Percentiles rank a stretch among this genome's conserved stretches.
These are phyloP conservation scores for Cebidichthys violaceus DNA, from an alignment of 2,113 vertebrate species.

Conservation along the genomic window DNA sequence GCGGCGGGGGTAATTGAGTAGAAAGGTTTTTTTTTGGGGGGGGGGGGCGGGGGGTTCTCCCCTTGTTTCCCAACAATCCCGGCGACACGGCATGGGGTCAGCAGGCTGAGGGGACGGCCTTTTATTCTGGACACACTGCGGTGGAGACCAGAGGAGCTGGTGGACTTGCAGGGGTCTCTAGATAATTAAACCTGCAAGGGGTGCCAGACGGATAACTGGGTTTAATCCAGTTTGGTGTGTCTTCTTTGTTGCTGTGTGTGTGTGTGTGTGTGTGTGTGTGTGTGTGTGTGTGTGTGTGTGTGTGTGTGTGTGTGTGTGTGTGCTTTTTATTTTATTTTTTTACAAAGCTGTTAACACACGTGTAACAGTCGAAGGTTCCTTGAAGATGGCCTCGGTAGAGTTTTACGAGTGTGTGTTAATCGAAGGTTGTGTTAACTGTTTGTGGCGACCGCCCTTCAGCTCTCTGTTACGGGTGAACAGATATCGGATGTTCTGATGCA, in stretches of 20 bases:
- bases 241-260: conserved; percentile 36
- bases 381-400: conserved; percentile 6
- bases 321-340: conserved; percentile 3
- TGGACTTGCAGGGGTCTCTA: conserved; percentile 58
- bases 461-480: conserved; percentile 17
- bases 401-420: conserved; percentile 29
- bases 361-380: neutral
- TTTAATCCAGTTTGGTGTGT: conserved; percentile 53
- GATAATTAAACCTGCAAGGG: conserved; percentile 62
- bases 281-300: no score
- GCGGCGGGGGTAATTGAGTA: conserved; percentile 94
- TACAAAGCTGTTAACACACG: conserved; percentile 15
- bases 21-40: conserved; percentile 88
- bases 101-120: conserved; percentile 84
- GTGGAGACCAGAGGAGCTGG: conserved; percentile 76
- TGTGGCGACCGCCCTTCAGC: conserved; percentile 3
- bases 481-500: conserved; percentile 24
- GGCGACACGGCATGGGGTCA: conserved; percentile 87
- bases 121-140: conserved; percentile 88
- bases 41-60: no score
- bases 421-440: conserved; percentile 30
- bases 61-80: conserved; percentile 87
- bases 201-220: conserved; percentile 56
- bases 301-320: no score
- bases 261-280: no score